Conservation (phyloP, 2,888 invertebrate genomes). For the Tachina fera region DNA sequence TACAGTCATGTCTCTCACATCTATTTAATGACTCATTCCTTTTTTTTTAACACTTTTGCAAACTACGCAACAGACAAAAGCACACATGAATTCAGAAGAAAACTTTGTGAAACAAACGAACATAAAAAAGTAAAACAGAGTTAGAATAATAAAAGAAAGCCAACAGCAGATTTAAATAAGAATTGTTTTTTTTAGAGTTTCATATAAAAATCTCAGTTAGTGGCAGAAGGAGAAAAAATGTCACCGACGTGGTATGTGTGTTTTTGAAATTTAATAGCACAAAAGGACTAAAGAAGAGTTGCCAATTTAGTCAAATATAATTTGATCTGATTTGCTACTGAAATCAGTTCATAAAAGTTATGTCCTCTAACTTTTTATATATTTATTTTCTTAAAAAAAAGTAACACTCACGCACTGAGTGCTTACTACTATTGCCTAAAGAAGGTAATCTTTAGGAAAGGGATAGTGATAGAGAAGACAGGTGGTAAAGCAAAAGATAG, state of each 20-base stretch:
- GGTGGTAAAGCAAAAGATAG: too few relatives aligned
- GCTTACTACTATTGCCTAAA: too few relatives aligned
- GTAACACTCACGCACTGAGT: too few relatives aligned
- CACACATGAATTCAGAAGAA: neutral
- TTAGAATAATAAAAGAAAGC: constrained; percentile 11
- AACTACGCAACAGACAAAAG: constrained; percentile 28
- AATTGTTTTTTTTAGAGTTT: constrained; percentile 12
- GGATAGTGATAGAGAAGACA: too few relatives aligned
- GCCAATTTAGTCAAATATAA: neutral
- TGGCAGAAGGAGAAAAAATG: constrained; percentile 31
- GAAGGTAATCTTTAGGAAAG: too few relatives aligned
- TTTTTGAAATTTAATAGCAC: constrained; percentile 8
- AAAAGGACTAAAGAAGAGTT: constrained; percentile 20
- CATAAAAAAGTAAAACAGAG: constrained; percentile 10
- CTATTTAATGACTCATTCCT: neutral
- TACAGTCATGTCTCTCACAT: constrained; percentile 39
- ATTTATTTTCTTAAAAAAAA: too few relatives aligned
- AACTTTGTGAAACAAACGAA: constrained; percentile 5
- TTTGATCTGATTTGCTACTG: too few relatives aligned
- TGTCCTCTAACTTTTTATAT: too few relatives aligned
- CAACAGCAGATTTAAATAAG: constrained; percentile 4
- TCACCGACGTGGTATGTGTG: constrained; percentile 29
- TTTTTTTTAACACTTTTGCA: constrained; percentile 4
- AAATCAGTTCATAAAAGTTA: too few relatives aligned
- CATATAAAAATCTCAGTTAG: constrained; percentile 40